Evolutionary conservation across 1,140 invertebrate genomes (phyloP), one percentile per base, ranked within the genome.

Genomic region (Pogonus chalceus): DNA sequence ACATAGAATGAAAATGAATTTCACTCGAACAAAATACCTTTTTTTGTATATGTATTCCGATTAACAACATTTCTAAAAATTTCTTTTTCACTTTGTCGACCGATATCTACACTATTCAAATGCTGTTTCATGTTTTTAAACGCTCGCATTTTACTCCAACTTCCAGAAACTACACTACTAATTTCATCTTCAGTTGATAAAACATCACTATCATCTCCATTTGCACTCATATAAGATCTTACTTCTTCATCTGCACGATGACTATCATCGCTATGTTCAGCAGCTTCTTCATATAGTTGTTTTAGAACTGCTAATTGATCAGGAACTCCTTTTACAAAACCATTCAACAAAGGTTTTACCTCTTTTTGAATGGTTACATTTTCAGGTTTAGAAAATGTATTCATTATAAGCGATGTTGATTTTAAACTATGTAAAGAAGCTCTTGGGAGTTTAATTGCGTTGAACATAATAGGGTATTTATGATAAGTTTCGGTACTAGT

Each of bases 241-340:
- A 73, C 70, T 61, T 73, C 72, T 53, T 72, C 71, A 50, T 73
- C 72, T 0, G 71, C 70, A 20, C 49, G 43, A 35, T 71, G 65
- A 52, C 65, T 68, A 53, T 68, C 65, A 24, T 64, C 65, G 47
- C 67, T 71, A 9, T 61, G 56, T 10, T 65, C 55, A 20, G 10
- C 49, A 35, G 49, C 61, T 26, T 69, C 67, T 49, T 70, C 68
- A 49, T 72, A 70, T 1, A 72, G 56, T 51, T 69, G 68, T 49
- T 62, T 67, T 49, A 72, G 57, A 22, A 65, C 69, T 55, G 68
- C 65, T 53, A 72, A 43, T 55, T 69, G 64, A 20, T 63, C 57
- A 3, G 62, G 60, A 39, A 65, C n/a, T n/a, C n/a, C n/a, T n/a
- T n/a, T n/a, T n/a, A n/a, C n/a, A n/a, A n/a, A n/a, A n/a, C n/a